Evolutionary conservation across 37 sponge, comb jelly and placozoan genomes (phyloP), one percentile per base, ranked within the genome.

Genomic region (Dysidea cf. avara): DNA sequence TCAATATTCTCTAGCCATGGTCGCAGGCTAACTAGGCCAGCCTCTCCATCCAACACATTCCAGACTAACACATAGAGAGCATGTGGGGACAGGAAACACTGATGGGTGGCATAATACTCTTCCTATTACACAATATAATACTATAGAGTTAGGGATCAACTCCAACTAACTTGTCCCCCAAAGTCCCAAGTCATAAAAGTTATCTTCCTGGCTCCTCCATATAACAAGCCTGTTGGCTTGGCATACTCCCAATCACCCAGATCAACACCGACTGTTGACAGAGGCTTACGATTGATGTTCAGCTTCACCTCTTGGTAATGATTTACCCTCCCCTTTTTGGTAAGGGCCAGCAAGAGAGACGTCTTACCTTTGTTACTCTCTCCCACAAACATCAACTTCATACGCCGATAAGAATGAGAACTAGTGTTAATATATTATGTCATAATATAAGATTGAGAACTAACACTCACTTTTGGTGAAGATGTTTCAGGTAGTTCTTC

Each of bases 131-230:
- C 20, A 39, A 3, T 1, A 1, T 11, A 50, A 6, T 26, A 46
- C 39, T 5, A 6, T 31, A 12, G 12, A 57, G 25, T 52, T 20
- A 24, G 17, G 13, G n/a, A 1, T 26, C 6, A 54, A 38, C 6
- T 5, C 3, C 30, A 0, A 3, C 58, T 9, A 65, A 88, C 89
- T 74, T 94, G 94, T 13, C 94, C 94, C 31, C 83, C 94, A 90
- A 94, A 94, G 74, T 94, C 94, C 94, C 94, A 94, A 12, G 81
- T 94, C 75, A 76, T 85, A 55, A 94, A 94, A 47, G 83, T 85
- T 28, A 94, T 65, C 38, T 76, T 76, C 46, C 9, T 43, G n/a
- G n/a, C n/a, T 9, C 18, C 66, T 32, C 6, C 65, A 47, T 43
- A 9, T 43, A 43, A 43, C 5, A 43, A 12, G 9, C 9, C 9